phyloP scores from a whole-genome alignment of 1,140 invertebrate species.

The Pogonus chalceus region DNA sequence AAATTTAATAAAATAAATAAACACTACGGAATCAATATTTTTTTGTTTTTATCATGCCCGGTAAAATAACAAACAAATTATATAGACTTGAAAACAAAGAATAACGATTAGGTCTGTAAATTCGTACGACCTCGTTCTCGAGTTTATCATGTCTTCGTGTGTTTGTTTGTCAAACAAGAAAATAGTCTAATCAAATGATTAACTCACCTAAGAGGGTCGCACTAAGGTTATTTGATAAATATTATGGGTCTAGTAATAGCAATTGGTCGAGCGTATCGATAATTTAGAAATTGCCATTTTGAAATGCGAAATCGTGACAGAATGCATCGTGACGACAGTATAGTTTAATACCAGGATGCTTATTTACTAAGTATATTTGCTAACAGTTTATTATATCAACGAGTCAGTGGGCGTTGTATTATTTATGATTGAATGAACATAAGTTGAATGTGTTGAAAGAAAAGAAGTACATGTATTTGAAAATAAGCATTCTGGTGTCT shows the following conservation, averaged over 20 bases:
- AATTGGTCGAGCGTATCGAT: constrained; percentile 9
- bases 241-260: not conserved
- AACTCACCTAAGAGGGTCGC: not conserved
- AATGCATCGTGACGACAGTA: not conserved
- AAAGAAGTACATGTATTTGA: not conserved
- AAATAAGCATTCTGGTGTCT: not conserved
- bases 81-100: not conserved
- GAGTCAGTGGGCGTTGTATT: not conserved
- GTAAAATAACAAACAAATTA: not conserved
- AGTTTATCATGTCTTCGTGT: not conserved
- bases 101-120: too few species aligned
- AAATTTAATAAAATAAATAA: not conserved
- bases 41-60: not conserved
- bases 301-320: constrained; percentile 20
- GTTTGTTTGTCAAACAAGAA: not conserved
- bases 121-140: too few species aligned
- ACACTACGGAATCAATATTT: not conserved
- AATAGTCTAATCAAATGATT: not conserved
- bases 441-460: not conserved
- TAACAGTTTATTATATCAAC: not conserved
- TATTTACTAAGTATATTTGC: not conserved
- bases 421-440: not conserved
- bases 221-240: not conserved
- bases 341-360: not conserved
- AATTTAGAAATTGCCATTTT: constrained; percentile 22